Evolutionary conservation across 2,797 vertebrate genomes (phyloP).

Genomic region (Schizothorax lantsangensis): DNA sequence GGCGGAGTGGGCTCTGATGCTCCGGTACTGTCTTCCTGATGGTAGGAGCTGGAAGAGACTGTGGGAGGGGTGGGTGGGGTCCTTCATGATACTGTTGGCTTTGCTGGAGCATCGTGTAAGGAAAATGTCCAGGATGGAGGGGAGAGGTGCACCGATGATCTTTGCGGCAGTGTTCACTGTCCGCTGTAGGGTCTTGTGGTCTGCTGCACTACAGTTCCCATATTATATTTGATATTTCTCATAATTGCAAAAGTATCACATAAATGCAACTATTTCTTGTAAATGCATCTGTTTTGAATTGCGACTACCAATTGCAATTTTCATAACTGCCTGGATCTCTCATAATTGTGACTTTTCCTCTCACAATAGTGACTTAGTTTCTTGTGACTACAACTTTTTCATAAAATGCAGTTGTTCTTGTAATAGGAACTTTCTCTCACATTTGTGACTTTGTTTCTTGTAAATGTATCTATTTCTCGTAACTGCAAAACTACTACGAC

Average conservation of each 20-base stretch:
- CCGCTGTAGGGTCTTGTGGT: too few species aligned
- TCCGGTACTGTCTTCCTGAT: too few species aligned
- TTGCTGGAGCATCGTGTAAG: too few species aligned
- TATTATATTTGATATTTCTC: not conserved
- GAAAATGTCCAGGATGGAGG: too few species aligned
- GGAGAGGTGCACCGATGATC: too few species aligned
- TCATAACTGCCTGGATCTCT: not conserved
- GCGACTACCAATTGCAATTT: not conserved
- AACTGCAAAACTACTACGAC: not conserved
- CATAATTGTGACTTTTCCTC: not conserved
- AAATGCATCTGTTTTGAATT: not conserved
- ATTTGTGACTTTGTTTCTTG: not conserved
- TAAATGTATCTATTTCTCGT: not conserved
- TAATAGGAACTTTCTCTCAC: not conserved
- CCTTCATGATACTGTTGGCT: too few species aligned
- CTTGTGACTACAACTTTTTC: not conserved
- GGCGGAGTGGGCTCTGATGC: too few species aligned
- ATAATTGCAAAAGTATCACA: not conserved
- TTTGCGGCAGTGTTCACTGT: too few species aligned
- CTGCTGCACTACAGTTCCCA: too few species aligned
- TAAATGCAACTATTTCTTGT: not conserved
- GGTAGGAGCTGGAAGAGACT: too few species aligned
- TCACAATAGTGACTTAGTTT: not conserved
- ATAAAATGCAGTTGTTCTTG: not conserved
- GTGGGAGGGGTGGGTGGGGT: too few species aligned